Base-by-base conservation (phyloP, 2,113 vertebrate species). In the Nyctibius bracteatus region DNA sequence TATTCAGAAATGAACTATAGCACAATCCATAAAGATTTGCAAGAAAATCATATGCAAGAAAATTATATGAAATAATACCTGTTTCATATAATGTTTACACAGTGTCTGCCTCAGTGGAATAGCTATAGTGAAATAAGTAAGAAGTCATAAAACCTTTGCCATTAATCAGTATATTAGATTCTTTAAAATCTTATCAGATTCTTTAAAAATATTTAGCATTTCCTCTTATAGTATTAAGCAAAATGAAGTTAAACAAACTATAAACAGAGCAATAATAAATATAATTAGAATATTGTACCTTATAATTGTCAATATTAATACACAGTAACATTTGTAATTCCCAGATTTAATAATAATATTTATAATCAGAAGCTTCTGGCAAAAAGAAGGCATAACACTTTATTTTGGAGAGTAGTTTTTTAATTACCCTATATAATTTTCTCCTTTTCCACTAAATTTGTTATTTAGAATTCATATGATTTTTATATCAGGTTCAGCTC, bases 381-480 rank as follows among this genome's bases (percentile, higher is more conserved):
- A 87, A 51, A 91, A 81, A 74, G 14, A 81, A 88, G 22, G 6
- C 13, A 54, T 71, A 88, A 39, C 1, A 9, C 12, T 88, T 68
- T 49, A 33, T 44, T 88, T 92, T 55, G 13, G 14, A 91, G 13
- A 31, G 19, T 0, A 7, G 25, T 86, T 90, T 79, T 93, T 80
- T 5, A 93, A 91, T 89, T 92, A 22, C 9, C 22, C 35, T 47
- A 33, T 59, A 27, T 90, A 82, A 86, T 51, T 88, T 14, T 79
- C n/a, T 83, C 44, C 2, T 82, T 94, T 94, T 67, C 54, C 16
- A 70, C 43, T 88, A 77, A 81, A 39, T 73, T 89, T 62, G 19
- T 63, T 90, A 65, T 81, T 92, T 85, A 96, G 94, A 93, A 94
- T 77, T 86, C 17, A 81, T 62, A 55, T 30, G 14, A 59, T 78